Evolutionary conservation across 2,113 vertebrate genomes (phyloP).

Genomic region (Tragelaphus scriptus): DNA sequence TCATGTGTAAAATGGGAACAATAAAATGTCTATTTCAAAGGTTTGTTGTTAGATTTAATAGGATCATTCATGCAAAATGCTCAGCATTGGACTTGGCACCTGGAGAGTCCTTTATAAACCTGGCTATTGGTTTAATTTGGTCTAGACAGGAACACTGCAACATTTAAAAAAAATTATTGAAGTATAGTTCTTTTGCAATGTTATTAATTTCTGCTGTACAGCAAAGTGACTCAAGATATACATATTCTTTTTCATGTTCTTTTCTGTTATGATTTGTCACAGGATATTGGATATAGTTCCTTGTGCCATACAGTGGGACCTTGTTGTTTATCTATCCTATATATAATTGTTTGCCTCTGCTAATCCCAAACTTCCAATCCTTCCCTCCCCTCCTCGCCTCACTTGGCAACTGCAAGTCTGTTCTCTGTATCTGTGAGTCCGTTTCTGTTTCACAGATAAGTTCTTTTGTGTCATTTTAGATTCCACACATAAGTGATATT

Average conservation of each 20-base stretch:
- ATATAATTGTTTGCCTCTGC: not conserved
- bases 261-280: not conserved
- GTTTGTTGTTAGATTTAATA: not conserved
- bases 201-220: not conserved
- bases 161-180: not conserved
- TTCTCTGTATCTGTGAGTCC: not conserved
- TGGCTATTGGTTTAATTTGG: not conserved
- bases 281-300: not conserved
- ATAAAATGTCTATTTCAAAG: not conserved
- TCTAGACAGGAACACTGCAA: not conserved
- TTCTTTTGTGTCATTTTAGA: not conserved
- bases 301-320: not conserved
- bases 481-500: not conserved
- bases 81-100: not conserved
- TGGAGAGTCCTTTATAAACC: not conserved
- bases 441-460: not conserved
- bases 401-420: not conserved
- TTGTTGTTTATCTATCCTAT: not conserved
- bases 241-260: not conserved
- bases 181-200: not conserved
- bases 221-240: not conserved
- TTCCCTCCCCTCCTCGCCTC: not conserved
- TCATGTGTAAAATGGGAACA: not conserved
- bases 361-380: not conserved
- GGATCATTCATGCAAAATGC: not conserved